A percentile compares a stretch with the other conserved stretches of the same genome.
phyloP scores from a whole-genome alignment of 2,797 vertebrate genomes.

The Manis javanica region DNA sequence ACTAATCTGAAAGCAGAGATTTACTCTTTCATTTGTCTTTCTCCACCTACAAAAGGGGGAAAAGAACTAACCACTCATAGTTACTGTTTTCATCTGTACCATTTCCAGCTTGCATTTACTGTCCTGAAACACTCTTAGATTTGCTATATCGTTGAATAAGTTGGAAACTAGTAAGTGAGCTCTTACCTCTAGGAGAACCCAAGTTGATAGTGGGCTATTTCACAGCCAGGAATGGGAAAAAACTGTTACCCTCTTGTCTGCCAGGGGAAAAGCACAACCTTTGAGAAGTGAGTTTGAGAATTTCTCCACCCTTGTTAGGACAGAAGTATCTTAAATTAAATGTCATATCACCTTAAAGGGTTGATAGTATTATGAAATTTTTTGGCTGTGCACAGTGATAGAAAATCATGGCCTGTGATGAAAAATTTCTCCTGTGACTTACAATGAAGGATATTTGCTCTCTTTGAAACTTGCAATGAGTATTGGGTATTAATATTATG shows the following conservation, averaged over 20 bases:
- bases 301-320: neutral
- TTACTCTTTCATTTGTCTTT: constrained; percentile 65
- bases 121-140: neutral
- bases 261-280: neutral
- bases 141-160: constrained; percentile 39
- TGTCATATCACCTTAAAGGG: neutral
- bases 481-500: constrained; percentile 59
- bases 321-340: constrained; percentile 64
- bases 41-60: neutral
- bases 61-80: neutral
- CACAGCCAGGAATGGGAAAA: neutral
- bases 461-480: constrained; percentile 53
- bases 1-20: constrained; percentile 44
- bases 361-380: constrained; percentile 51
- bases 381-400: constrained; percentile 42
- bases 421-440: constrained; percentile 63
- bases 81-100: constrained; percentile 31
- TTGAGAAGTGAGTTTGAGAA: constrained; percentile 53
- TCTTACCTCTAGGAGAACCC: neutral
- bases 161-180: neutral
- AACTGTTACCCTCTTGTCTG: neutral
- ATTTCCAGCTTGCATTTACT: neutral
- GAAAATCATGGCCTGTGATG: constrained; percentile 56
- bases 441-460: constrained; percentile 10
- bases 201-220: neutral